A percentile compares a stretch with the other conserved stretches of the same genome.
Conservation (phyloP, 2,113 vertebrate genomes). For the Neodontobutis hainanensis region DNA sequence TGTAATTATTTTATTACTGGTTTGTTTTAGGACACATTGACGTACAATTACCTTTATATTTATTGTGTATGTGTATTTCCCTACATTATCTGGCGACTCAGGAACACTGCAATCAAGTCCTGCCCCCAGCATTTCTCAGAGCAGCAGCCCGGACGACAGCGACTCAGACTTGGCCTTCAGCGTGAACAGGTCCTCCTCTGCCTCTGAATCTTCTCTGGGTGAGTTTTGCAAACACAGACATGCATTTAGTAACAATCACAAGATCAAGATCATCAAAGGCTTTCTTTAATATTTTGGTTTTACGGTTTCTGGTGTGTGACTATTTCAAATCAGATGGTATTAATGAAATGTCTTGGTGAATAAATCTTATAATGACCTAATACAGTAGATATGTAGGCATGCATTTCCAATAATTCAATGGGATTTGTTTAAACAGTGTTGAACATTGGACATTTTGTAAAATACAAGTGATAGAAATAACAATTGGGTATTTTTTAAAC, state of each 20-base stretch:
- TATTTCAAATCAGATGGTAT: background rate
- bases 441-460: too few species aligned
- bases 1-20: background rate
- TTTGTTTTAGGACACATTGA: slow-evolving; percentile 8
- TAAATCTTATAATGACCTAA: background rate
- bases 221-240: slow-evolving; percentile 57
- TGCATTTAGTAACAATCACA: background rate
- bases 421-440: too few species aligned
- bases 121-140: slow-evolving; percentile 87
- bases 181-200: slow-evolving; percentile 94
- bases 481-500: too few species aligned
- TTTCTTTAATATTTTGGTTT: background rate
- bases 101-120: slow-evolving; percentile 92
- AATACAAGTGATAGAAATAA: too few species aligned
- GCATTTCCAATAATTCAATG: too few species aligned
- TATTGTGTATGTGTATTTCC: slow-evolving; percentile 22
- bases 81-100: slow-evolving; percentile 59
- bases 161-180: slow-evolving; percentile 96
- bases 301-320: background rate
- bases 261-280: slow-evolving; percentile 4
- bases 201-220: slow-evolving; percentile 98
- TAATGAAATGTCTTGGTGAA: background rate
- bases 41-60: slow-evolving; percentile 18
- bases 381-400: background rate
- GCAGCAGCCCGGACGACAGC: slow-evolving; percentile 92